phyloP scores from a whole-genome alignment of 2,797 vertebrate species.

The Mormyrops boulengeri region DNA sequence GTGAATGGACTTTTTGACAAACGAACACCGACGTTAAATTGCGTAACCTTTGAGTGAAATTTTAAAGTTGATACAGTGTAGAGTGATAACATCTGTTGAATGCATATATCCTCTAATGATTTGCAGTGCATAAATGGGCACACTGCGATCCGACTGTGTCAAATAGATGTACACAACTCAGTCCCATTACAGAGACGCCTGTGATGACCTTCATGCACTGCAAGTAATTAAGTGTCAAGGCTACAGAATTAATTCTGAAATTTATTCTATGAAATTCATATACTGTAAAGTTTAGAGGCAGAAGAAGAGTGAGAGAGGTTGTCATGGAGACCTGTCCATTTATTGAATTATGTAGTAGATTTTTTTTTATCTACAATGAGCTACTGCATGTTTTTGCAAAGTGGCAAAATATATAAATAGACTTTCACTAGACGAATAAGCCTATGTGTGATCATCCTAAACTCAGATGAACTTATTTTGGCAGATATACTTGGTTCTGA shows the following conservation, averaged over 20 bases:
- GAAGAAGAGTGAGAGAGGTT: not conserved
- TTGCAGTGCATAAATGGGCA: not conserved
- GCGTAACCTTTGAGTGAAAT: not conserved
- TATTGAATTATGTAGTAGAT: not conserved
- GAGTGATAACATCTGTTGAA: not conserved
- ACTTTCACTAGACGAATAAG: not conserved
- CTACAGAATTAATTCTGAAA: constrained; percentile 1
- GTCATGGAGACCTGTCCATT: not conserved
- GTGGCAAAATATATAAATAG: not conserved
- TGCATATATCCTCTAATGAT: not conserved
- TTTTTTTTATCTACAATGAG: not conserved
- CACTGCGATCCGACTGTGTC: not conserved
- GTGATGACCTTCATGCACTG: not conserved
- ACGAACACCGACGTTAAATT: not conserved
- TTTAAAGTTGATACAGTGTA: not conserved
- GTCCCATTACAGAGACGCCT: not conserved
- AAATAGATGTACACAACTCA: not conserved
- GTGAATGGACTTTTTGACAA: not conserved
- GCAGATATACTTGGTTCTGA: not conserved
- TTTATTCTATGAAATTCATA: not conserved
- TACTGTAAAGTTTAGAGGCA: not conserved
- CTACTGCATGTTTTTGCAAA: not conserved
- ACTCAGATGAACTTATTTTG: not conserved
- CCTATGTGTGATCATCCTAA: not conserved
- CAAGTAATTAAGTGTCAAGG: not conserved